These are phyloP conservation scores for Microctonus hyperodae DNA, from an alignment of 2,888 invertebrate species.

Conservation along the genomic window DNA sequence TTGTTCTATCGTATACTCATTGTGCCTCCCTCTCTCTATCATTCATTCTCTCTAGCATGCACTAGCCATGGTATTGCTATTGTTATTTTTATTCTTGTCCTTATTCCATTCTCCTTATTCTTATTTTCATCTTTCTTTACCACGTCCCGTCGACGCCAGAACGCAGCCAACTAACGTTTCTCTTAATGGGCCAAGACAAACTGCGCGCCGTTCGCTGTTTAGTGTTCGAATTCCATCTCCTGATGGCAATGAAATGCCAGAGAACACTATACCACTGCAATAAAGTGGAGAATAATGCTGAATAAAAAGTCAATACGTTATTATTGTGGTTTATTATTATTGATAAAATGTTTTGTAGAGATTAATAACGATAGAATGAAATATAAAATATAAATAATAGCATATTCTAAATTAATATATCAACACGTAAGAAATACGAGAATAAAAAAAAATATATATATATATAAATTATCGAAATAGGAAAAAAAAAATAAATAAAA, in stretches of 20 bases:
- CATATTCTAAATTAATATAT: too few relatives aligned
- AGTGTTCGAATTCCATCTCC: conserved; percentile 1
- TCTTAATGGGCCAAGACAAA: conserved; percentile 64
- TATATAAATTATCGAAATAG: too few relatives aligned
- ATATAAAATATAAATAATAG: too few relatives aligned
- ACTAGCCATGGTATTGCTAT: conserved; percentile 27
- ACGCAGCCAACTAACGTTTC: conserved; percentile 61
- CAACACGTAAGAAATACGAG: too few relatives aligned
- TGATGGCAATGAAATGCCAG: not conserved
- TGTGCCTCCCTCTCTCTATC: conserved; percentile 25
- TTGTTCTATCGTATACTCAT: conserved; percentile 13
- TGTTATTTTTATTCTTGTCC: conserved; percentile 18
- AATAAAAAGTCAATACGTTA: not conserved
- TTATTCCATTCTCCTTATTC: conserved; percentile 30
- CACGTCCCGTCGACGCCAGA: conserved; percentile 27
- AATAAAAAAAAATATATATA: too few relatives aligned
- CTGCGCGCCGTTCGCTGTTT: conserved; percentile 49
- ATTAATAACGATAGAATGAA: too few relatives aligned
- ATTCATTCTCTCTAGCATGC: conserved; percentile 15
- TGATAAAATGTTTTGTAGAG: too few relatives aligned
- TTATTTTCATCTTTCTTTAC: conserved; percentile 34
- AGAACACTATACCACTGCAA: not conserved
- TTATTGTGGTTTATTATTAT: too few relatives aligned
- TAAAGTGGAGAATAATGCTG: not conserved
- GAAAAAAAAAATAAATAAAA: not conserved